Percentiles rank a stretch among this genome's conserved stretches.
These are phyloP conservation scores for Cydia strobilella DNA, from an alignment of 1,140 invertebrate species.

Conservation along the genomic window DNA sequence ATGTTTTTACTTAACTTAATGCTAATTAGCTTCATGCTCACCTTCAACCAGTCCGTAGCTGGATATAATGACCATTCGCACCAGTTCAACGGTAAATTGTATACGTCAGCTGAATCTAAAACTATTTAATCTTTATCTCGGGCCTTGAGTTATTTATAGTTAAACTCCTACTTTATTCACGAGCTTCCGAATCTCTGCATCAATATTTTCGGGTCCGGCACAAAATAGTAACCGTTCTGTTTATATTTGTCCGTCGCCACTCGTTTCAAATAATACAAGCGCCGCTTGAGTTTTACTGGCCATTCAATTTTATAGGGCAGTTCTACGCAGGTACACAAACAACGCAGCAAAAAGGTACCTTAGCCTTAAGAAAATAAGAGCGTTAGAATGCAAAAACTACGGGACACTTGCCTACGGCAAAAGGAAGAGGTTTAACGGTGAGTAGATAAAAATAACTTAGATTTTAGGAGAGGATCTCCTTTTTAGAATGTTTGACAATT, in stretches of 20 bases:
- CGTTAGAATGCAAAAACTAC: background rate
- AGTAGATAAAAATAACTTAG: slow-evolving; percentile 19
- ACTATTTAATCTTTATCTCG: background rate
- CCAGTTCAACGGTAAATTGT: too few species aligned
- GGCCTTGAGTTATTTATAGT: background rate
- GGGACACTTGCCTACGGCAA: slow-evolving; percentile 3
- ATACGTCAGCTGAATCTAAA: background rate
- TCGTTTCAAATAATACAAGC: slow-evolving; percentile 19
- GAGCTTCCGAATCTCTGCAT: background rate
- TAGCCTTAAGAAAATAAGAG: background rate
- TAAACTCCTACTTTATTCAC: background rate
- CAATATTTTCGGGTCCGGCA: background rate
- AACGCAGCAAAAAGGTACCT: background rate
- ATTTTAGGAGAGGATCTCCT: background rate
- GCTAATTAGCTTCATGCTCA: too few species aligned
- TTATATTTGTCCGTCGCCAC: slow-evolving; percentile 6
- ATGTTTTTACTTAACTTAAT: too few species aligned
- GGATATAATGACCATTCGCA: too few species aligned
- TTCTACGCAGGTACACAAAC: slow-evolving; percentile 5
- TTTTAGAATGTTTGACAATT: background rate
- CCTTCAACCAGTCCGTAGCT: too few species aligned
- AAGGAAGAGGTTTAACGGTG: slow-evolving; percentile 13
- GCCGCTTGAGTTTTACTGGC: slow-evolving; percentile 9
- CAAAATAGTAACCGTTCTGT: background rate
- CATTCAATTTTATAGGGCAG: slow-evolving; percentile 16